phyloP scores from a whole-genome alignment of 1,140 invertebrate species.

The Phthorimaea operculella region DNA sequence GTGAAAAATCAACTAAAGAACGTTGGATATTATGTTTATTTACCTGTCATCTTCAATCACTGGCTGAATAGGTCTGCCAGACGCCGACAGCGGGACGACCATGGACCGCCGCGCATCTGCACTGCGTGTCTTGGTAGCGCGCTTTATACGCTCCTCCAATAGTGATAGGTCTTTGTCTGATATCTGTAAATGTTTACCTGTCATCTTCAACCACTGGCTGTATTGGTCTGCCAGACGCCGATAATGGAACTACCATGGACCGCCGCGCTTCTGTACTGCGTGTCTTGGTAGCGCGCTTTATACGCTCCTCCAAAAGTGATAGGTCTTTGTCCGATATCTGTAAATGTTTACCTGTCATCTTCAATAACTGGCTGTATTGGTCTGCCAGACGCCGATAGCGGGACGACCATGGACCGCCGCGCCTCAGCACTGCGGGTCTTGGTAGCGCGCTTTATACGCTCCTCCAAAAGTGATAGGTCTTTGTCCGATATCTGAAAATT shows the following conservation, averaged over 20 bases:
- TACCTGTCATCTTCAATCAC: background rate
- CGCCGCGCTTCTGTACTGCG: slow-evolving; percentile 65
- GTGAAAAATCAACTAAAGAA: no score
- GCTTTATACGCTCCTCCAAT: slow-evolving; percentile 68
- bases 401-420: slow-evolving; percentile 45
- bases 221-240: slow-evolving; percentile 55
- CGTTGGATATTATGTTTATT: no score
- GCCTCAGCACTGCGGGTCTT: slow-evolving; percentile 73
- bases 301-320: slow-evolving; percentile 92
- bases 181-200: slow-evolving; percentile 78
- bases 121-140: slow-evolving; percentile 72
- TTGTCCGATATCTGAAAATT: slow-evolving; percentile 90
- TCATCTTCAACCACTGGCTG: slow-evolving; percentile 21
- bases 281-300: slow-evolving; percentile 86
- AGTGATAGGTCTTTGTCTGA: slow-evolving; percentile 94
- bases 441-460: slow-evolving; percentile 90
- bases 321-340: slow-evolving; percentile 93
- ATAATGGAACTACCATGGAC: slow-evolving; percentile 45
- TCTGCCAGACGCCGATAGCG: slow-evolving; percentile 47
- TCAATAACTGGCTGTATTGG: slow-evolving; percentile 43
- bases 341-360: background rate
- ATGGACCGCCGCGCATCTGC: slow-evolving; percentile 54
- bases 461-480: slow-evolving; percentile 92
- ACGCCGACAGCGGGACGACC: slow-evolving; percentile 46
- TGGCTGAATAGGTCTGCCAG: slow-evolving; percentile 55